phyloP scores from a whole-genome alignment of 1,140 invertebrate species.

The Drosophila equinoxialis region DNA sequence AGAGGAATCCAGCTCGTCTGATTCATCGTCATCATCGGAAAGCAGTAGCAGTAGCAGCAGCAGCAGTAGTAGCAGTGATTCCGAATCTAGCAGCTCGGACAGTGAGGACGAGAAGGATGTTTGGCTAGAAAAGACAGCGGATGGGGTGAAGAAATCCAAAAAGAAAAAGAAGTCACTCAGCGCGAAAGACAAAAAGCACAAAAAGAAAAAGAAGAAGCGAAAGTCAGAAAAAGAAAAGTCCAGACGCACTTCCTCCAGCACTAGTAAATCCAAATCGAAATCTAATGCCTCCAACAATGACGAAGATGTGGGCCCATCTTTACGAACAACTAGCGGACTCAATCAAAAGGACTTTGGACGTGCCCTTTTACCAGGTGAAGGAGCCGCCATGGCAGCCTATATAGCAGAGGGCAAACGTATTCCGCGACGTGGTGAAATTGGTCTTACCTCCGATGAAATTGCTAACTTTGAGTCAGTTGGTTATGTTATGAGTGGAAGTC shows the following conservation, averaged over 20 bases:
- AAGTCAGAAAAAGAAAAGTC: slow-evolving; percentile 69
- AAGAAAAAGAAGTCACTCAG: slow-evolving; percentile 79
- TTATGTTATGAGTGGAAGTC: slow-evolving; percentile 99
- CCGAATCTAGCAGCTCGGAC: slow-evolving; percentile 47
- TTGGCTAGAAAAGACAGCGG: slow-evolving; percentile 73
- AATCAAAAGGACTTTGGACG: slow-evolving; percentile 93
- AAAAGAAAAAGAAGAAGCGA: slow-evolving; percentile 87
- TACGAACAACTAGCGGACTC: slow-evolving; percentile 88
- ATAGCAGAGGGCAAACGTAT: slow-evolving; percentile 99
- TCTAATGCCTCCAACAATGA: slow-evolving; percentile 83
- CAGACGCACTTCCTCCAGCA: slow-evolving; percentile 36
- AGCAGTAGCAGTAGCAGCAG: slow-evolving; percentile 21
- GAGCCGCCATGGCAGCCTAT: slow-evolving; percentile 98
- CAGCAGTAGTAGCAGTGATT: slow-evolving; percentile 49
- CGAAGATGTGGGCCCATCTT: slow-evolving; percentile 88
- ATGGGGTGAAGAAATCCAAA: slow-evolving; percentile 79
- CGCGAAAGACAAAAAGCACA: slow-evolving; percentile 82
- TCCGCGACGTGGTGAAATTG: slow-evolving; percentile 98
- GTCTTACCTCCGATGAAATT: slow-evolving; percentile 98
- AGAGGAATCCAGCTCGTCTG: slow-evolving; percentile 67
- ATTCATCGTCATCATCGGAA: slow-evolving; percentile 53
- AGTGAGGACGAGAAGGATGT: slow-evolving; percentile 49
- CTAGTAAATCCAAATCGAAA: slow-evolving; percentile 51
- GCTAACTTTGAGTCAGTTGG: slow-evolving; percentile 96
- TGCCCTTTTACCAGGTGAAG: slow-evolving; percentile 96